A percentile compares a stretch with the other conserved stretches of the same genome.
phyloP scores from a whole-genome alignment of 2,888 invertebrate species.

The Drosophila emarginata region DNA sequence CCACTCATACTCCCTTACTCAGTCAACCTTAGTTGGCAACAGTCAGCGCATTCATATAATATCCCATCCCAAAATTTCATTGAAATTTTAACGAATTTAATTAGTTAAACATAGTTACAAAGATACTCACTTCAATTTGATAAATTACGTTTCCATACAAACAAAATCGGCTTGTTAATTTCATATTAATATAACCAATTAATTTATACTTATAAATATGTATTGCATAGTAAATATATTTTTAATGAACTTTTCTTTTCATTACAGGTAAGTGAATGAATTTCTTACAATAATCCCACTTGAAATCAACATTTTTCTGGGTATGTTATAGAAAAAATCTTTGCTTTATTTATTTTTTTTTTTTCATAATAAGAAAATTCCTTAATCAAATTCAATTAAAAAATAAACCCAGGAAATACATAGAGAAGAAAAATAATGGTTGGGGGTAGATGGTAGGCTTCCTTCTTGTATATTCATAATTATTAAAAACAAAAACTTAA shows the following conservation, averaged over 20 bases:
- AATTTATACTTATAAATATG: not conserved
- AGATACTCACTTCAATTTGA: conserved; percentile 32
- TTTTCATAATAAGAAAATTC: not conserved
- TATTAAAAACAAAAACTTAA: conserved; percentile 22
- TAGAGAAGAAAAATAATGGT: too few species aligned
- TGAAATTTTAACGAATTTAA: conserved; percentile 62
- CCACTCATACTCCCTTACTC: conserved; percentile 15
- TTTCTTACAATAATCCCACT: not conserved
- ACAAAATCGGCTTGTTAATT: not conserved
- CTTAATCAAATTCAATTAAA: not conserved
- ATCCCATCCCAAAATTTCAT: conserved; percentile 26
- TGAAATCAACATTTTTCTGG: not conserved
- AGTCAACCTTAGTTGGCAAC: not conserved
- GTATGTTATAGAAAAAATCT: not conserved
- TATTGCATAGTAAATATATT: not conserved
- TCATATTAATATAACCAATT: not conserved
- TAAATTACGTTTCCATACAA: not conserved
- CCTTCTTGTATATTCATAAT: not conserved
- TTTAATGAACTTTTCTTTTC: not conserved
- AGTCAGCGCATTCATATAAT: not conserved
- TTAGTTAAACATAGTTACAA: conserved; percentile 58
- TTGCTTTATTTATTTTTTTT: not conserved
- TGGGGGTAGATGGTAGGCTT: not conserved
- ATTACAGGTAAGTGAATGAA: conserved; percentile 30
- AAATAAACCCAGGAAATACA: too few species aligned